These are phyloP conservation scores for Nemotelus nigrinus DNA, from an alignment of 2,888 invertebrate genomes.

Conservation along the genomic window DNA sequence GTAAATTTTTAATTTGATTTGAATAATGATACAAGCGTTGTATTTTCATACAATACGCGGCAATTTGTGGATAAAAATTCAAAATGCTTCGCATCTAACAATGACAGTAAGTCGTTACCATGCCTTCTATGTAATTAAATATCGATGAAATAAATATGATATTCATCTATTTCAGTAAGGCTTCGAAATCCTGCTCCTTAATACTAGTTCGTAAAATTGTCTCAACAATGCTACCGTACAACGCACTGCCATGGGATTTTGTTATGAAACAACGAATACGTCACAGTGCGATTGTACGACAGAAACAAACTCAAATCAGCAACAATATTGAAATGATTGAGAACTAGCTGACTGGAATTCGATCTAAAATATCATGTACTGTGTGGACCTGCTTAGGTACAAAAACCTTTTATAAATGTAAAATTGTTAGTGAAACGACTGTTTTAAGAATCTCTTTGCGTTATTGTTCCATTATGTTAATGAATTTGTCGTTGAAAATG, in stretches of 20 bases:
- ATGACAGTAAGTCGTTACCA: background rate
- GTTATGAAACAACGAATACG: slow-evolving; percentile 42
- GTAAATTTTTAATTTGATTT: background rate
- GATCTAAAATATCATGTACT: no score
- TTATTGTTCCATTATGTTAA: no score
- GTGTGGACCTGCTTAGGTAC: slow-evolving; percentile 16
- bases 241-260: slow-evolving; percentile 46
- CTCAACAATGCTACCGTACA: slow-evolving; percentile 46
- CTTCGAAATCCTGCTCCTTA: slow-evolving; percentile 38
- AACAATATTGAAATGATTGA: no score
- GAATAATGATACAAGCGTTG: no score
- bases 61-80: no score
- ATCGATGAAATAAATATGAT: slow-evolving; percentile 9
- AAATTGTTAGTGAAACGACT: no score
- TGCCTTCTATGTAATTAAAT: background rate
- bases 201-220: slow-evolving; percentile 44
- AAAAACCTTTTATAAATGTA: background rate
- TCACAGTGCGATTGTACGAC: slow-evolving; percentile 23
- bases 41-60: no score
- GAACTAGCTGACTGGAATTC: no score
- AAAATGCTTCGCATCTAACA: slow-evolving; percentile 12
- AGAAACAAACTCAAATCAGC: background rate
- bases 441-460: no score
- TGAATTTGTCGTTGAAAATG: no score
- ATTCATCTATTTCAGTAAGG: slow-evolving; percentile 25